Conservation (phyloP, 2,797 vertebrate species). For the Gymnoscopelus microlampas region DNA sequence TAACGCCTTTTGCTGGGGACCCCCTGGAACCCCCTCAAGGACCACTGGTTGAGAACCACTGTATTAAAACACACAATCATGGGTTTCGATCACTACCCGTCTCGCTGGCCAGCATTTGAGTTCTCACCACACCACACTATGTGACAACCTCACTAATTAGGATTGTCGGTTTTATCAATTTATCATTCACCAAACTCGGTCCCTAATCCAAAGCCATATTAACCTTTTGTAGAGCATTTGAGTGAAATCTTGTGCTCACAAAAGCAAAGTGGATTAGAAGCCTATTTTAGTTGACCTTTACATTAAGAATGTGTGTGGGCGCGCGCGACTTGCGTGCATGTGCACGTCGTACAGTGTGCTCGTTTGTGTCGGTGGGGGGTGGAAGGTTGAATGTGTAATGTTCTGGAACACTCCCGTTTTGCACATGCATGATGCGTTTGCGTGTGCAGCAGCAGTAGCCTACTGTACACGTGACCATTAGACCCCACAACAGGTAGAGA, state of each 20-base stretch:
- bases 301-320: background rate
- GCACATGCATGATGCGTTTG: constrained; percentile 6
- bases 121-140: too few species aligned
- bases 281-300: constrained; percentile 17
- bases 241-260: constrained; percentile 17
- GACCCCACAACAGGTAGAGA: constrained; percentile 21
- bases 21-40: too few species aligned
- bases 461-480: background rate
- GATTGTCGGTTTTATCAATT: constrained; percentile 1
- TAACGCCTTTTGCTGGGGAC: too few species aligned
- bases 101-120: too few species aligned
- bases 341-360: background rate
- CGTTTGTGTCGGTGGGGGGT: background rate
- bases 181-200: constrained; percentile 14
- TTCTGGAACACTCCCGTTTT: constrained; percentile 10
- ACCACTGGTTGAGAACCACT: too few species aligned
- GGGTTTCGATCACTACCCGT: too few species aligned
- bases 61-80: too few species aligned
- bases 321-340: constrained; percentile 5
- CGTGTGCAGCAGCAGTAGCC: background rate
- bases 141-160: too few species aligned
- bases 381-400: constrained; percentile 3
- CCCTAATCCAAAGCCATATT: constrained; percentile 15
- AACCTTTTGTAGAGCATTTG: constrained; percentile 4
- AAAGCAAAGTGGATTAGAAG: background rate